Evolutionary conservation across 1,140 invertebrate species (phyloP).

Genomic region (Drosophila oshimai): DNA sequence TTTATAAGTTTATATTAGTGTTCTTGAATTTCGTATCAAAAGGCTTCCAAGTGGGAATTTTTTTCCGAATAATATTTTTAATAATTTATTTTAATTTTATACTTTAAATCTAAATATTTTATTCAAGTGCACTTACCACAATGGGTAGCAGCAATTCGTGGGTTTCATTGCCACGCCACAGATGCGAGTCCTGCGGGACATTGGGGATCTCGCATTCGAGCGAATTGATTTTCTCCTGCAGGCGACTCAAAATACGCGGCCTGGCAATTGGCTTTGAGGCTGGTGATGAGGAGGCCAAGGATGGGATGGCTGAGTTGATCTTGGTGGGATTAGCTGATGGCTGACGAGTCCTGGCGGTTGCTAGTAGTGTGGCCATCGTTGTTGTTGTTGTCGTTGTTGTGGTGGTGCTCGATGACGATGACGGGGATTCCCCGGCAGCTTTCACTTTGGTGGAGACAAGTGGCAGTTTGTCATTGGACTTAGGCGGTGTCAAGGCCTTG

Average conservation of each 20-base stretch:
- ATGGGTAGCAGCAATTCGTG: conserved; percentile 86
- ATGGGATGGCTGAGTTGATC: no score
- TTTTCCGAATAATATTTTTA: not conserved
- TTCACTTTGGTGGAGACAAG: conserved; percentile 53
- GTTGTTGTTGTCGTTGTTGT: conserved; percentile 6
- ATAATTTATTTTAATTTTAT: not conserved
- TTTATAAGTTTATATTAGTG: no score
- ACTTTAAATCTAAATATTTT: no score
- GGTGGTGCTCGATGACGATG: conserved; percentile 15
- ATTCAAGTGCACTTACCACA: conserved; percentile 84
- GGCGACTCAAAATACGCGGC: conserved; percentile 77
- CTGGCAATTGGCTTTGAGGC: conserved; percentile 76
- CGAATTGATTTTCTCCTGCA: conserved; percentile 85
- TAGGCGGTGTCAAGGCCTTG: conserved; percentile 59
- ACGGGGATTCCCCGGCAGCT: conserved; percentile 22
- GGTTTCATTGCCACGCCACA: conserved; percentile 87
- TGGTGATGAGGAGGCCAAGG: no score
- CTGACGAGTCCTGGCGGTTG: conserved; percentile 21
- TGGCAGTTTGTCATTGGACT: conserved; percentile 45
- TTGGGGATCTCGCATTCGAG: conserved; percentile 86
- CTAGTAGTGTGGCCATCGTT: conserved; percentile 13
- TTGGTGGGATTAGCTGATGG: conserved; percentile 65
- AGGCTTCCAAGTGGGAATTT: no score
- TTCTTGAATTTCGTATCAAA: no score
- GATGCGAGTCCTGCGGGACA: conserved; percentile 85